A percentile compares a stretch with the other conserved stretches of the same genome.
phyloP scores from a whole-genome alignment of 2,888 invertebrate genomes.

The Drosophila siamana region DNA sequence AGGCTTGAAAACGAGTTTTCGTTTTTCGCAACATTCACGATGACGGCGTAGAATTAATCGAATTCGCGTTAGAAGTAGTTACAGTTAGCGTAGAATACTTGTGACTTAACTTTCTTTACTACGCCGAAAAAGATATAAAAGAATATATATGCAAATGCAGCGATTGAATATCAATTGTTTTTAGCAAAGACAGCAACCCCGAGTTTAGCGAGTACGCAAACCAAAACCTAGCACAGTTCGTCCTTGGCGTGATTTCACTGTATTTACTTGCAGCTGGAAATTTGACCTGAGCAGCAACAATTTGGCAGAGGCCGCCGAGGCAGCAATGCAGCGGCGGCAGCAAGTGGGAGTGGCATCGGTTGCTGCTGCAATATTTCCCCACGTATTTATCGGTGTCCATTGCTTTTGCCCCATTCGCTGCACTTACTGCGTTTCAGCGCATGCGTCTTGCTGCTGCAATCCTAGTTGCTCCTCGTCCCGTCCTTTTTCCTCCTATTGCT shows the following conservation, averaged over 20 bases:
- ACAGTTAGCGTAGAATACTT: neutral
- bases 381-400: slow-evolving; percentile 44
- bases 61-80: neutral
- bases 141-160: neutral
- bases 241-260: slow-evolving; percentile 30
- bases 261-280: slow-evolving; percentile 21
- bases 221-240: slow-evolving; percentile 2
- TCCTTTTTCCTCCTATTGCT: neutral
- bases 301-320: slow-evolving; percentile 7
- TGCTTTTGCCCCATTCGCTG: slow-evolving; percentile 27
- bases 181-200: slow-evolving; percentile 4
- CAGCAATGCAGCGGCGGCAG: slow-evolving; percentile 9
- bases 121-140: neutral
- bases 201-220: slow-evolving; percentile 6
- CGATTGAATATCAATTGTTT: neutral
- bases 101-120: neutral
- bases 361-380: slow-evolving; percentile 38
- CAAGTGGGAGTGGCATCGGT: slow-evolving; percentile 6
- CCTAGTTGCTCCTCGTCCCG: neutral
- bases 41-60: neutral
- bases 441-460: slow-evolving; percentile 17
- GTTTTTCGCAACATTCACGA: neutral
- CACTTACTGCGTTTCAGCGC: slow-evolving; percentile 25
- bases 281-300: neutral
- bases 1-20: slow-evolving; percentile 4